Conservation (phyloP, 2,797 vertebrate species). For the Loris lydekkerianus region DNA sequence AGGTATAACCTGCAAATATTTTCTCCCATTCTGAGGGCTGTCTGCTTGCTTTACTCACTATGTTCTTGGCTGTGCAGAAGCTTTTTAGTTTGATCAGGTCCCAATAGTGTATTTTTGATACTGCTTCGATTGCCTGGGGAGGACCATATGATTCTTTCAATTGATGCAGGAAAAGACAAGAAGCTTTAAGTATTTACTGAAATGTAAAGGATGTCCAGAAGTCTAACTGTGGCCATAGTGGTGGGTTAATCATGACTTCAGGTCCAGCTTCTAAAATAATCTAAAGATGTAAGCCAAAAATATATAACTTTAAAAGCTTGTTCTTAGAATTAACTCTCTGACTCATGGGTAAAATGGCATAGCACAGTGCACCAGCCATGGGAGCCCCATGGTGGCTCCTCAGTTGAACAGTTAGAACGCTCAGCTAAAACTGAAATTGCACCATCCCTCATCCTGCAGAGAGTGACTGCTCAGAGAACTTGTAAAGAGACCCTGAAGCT, state of each 20-base stretch:
- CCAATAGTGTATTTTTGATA: no score
- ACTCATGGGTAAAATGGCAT: not conserved
- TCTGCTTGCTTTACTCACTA: no score
- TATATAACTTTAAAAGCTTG: not conserved
- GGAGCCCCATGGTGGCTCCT: rapidly evolving
- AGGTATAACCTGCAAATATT: no score
- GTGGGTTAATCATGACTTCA: not conserved
- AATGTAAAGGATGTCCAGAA: not conserved
- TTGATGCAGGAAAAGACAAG: not conserved
- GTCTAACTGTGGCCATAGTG: not conserved
- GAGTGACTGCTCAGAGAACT: not conserved
- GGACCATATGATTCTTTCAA: no score
- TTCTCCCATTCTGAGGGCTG: no score
- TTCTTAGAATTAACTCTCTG: not conserved
- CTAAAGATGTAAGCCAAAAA: slow-evolving; percentile 11
- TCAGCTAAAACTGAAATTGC: not conserved
- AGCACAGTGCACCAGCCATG: rapidly evolving
- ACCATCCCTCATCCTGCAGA: not conserved
- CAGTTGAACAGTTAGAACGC: not conserved
- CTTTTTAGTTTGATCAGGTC: no score
- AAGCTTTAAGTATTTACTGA: not conserved
- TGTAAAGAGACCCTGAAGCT: not conserved
- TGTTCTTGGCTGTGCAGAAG: no score
- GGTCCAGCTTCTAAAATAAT: slow-evolving; percentile 15
- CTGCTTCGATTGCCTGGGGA: no score